Evolutionary conservation across 2,797 vertebrate genomes (phyloP).

Genomic region (Anniella stebbinsi): DNA sequence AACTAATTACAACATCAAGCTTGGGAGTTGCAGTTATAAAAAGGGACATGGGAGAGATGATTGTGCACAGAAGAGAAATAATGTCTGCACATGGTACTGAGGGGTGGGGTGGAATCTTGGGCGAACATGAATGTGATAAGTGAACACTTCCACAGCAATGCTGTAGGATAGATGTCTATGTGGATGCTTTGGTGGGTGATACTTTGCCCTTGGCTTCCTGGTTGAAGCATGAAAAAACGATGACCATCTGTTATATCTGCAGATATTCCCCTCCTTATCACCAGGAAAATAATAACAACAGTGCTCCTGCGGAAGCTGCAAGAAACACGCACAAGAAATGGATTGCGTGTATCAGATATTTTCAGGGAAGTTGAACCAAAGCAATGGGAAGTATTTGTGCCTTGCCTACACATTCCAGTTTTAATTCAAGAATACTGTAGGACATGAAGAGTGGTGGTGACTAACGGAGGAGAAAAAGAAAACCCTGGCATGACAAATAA

Average conservation of each 20-base stretch:
- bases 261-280: constrained; percentile 31
- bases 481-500: constrained; percentile 66
- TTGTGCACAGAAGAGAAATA: constrained; percentile 42
- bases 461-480: constrained; percentile 69
- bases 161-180: constrained; percentile 30
- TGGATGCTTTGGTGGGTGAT: constrained; percentile 40
- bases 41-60: constrained; percentile 43
- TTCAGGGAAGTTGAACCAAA: constrained; percentile 49
- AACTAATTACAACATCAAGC: constrained; percentile 66
- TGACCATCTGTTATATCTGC: constrained; percentile 63
- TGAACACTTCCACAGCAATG: constrained; percentile 26
- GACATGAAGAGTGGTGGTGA: constrained; percentile 55
- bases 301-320: constrained; percentile 48
- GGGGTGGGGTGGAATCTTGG: constrained; percentile 23
- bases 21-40: constrained; percentile 54
- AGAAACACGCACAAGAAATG: constrained; percentile 48
- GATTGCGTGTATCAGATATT: constrained; percentile 55
- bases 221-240: constrained; percentile 56
- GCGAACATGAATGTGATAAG: constrained; percentile 57
- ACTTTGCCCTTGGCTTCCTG: constrained; percentile 59
- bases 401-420: constrained; percentile 55
- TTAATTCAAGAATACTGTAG: constrained; percentile 65
- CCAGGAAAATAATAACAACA: constrained; percentile 36
- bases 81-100: constrained; percentile 43
- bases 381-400: constrained; percentile 53